Percentiles rank a stretch among this genome's conserved stretches.
Conservation (phyloP, 2,797 vertebrate species). For the Myripristis murdjan region DNA sequence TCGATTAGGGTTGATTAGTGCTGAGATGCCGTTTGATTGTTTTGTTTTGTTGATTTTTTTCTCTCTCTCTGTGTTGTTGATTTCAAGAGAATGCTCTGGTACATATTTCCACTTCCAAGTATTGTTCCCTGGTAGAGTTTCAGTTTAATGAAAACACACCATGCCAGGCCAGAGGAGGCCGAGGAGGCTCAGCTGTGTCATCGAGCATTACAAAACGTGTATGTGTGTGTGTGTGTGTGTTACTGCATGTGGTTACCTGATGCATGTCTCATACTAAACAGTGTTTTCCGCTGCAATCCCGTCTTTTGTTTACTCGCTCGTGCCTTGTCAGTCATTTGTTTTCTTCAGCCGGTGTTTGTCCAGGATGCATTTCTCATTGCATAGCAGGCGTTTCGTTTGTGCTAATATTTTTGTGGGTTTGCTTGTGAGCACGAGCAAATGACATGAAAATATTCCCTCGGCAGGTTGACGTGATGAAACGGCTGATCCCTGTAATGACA, state of each 20-base stretch:
- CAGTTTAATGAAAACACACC: conserved; percentile 36
- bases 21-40: conserved; percentile 48
- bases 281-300: conserved; percentile 25
- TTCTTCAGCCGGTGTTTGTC: conserved; percentile 48
- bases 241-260: conserved; percentile 24
- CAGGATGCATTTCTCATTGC: conserved; percentile 12
- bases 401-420: conserved; percentile 61
- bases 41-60: conserved; percentile 29
- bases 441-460: conserved; percentile 66
- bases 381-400: conserved; percentile 34
- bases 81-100: conserved; percentile 55
- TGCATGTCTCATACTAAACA: neutral
- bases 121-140: conserved; percentile 68
- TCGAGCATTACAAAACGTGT: conserved; percentile 13
- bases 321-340: conserved; percentile 38
- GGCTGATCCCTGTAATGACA: conserved; percentile 67
- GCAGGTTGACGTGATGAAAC: conserved; percentile 36
- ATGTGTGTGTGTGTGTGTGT: neutral
- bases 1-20: conserved; percentile 41
- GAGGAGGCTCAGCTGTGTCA: conserved; percentile 15
- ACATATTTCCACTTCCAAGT: conserved; percentile 76
- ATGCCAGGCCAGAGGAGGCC: conserved; percentile 43
- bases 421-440: conserved; percentile 51
- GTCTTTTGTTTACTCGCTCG: conserved; percentile 34
- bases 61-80: conserved; percentile 58